A percentile compares a stretch with the other conserved stretches of the same genome.
These are phyloP conservation scores for Horisme vitalbata DNA, from an alignment of 2,888 invertebrate species.

Conservation along the genomic window DNA sequence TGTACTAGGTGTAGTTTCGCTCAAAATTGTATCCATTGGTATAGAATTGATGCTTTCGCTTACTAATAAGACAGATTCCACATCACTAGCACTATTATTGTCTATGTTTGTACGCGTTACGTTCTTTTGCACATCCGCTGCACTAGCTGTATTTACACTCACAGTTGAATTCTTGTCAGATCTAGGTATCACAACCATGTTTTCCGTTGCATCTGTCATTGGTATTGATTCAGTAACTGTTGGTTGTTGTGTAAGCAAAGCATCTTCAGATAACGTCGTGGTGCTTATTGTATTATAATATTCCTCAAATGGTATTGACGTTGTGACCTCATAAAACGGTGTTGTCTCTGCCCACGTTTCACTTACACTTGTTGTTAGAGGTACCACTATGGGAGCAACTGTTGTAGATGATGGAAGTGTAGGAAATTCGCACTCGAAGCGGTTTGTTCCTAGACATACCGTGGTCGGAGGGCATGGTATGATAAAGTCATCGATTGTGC, in stretches of 20 bases:
- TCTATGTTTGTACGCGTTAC: too few species aligned
- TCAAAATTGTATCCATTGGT: neutral
- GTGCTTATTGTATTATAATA: constrained; percentile 34
- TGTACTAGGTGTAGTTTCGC: neutral
- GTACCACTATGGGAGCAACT: constrained; percentile 18
- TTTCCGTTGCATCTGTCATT: neutral
- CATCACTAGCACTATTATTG: too few species aligned
- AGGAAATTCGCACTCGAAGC: constrained; percentile 68
- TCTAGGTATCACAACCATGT: constrained; percentile 1
- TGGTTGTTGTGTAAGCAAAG: constrained; percentile 2
- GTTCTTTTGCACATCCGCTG: too few species aligned
- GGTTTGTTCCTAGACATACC: constrained; percentile 55
- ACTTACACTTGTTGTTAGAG: constrained; percentile 20
- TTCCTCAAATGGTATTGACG: constrained; percentile 27
- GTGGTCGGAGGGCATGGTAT: constrained; percentile 66
- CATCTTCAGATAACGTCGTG: constrained; percentile 25
- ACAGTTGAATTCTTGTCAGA: neutral
- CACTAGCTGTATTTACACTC: neutral
- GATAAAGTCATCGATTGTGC: constrained; percentile 63
- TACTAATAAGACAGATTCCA: too few species aligned
- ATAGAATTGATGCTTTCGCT: too few species aligned
- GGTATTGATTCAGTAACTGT: constrained; percentile 6
- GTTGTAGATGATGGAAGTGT: constrained; percentile 17
- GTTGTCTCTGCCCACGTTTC: constrained; percentile 6
- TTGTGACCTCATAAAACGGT: constrained; percentile 12